A percentile compares a stretch with the other conserved stretches of the same genome.
These are phyloP conservation scores for Gadopsis marmoratus DNA, from an alignment of 2,797 vertebrate species.

Conservation along the genomic window DNA sequence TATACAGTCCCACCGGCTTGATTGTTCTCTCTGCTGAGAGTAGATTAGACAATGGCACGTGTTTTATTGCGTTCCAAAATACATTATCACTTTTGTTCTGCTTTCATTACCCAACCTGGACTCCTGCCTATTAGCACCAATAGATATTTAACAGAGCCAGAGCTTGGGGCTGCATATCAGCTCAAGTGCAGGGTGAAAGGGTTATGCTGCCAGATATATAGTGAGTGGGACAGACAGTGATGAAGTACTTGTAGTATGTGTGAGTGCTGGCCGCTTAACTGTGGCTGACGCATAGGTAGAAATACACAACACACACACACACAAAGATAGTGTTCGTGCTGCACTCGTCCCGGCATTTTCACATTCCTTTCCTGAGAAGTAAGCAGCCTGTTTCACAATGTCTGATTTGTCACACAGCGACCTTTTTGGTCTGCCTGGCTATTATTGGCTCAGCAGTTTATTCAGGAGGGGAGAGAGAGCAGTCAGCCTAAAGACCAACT, in stretches of 20 bases:
- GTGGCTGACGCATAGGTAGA: slow-evolving; percentile 56
- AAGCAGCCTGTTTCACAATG: slow-evolving; percentile 71
- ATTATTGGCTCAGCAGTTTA: slow-evolving; percentile 80
- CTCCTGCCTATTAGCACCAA: slow-evolving; percentile 49
- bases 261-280: slow-evolving; percentile 66
- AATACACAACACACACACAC: slow-evolving; percentile 37
- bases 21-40: slow-evolving; percentile 55
- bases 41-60: slow-evolving; percentile 59
- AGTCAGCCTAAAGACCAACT: slow-evolving; percentile 67
- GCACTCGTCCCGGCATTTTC: slow-evolving; percentile 61
- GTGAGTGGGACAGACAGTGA: slow-evolving; percentile 62
- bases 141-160: slow-evolving; percentile 63
- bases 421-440: slow-evolving; percentile 72
- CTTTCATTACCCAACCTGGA: slow-evolving; percentile 66
- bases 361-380: slow-evolving; percentile 80
- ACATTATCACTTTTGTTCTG: slow-evolving; percentile 69
- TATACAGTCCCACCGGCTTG: slow-evolving; percentile 49
- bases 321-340: slow-evolving; percentile 31
- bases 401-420: slow-evolving; percentile 74
- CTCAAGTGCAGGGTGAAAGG: slow-evolving; percentile 62
- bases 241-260: slow-evolving; percentile 65
- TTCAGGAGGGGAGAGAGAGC: slow-evolving; percentile 44
- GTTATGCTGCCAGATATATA: slow-evolving; percentile 70
- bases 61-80: slow-evolving; percentile 64
- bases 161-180: slow-evolving; percentile 53